Percentiles rank a stretch among this genome's conserved stretches.
These are phyloP conservation scores for Agrypnus murinus DNA, from an alignment of 2,888 invertebrate genomes.

Conservation along the genomic window DNA sequence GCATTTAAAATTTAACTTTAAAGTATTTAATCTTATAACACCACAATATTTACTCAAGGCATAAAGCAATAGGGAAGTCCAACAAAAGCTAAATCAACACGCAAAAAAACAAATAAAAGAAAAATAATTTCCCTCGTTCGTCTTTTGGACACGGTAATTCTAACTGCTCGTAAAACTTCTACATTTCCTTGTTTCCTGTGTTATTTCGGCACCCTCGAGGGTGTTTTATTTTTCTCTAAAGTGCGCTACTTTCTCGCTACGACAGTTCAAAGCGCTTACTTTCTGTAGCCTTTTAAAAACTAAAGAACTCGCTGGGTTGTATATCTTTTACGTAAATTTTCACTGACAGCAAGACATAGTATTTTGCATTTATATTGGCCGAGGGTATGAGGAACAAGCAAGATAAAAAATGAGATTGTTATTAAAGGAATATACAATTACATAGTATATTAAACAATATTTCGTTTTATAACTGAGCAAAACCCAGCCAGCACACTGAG, in stretches of 20 bases:
- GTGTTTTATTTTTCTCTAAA: slow-evolving; percentile 28
- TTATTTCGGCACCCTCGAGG: slow-evolving; percentile 23
- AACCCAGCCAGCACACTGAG: too few relatives aligned
- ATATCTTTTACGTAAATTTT: too few relatives aligned
- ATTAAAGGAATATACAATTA: too few relatives aligned
- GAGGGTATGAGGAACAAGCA: too few relatives aligned
- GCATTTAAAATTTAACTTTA: too few relatives aligned
- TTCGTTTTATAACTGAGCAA: too few relatives aligned
- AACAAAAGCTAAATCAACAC: background rate
- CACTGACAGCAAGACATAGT: too few relatives aligned
- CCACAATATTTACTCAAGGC: background rate
- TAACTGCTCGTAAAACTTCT: slow-evolving; percentile 30
- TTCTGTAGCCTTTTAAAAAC: slow-evolving; percentile 1
- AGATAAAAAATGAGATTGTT: too few relatives aligned
- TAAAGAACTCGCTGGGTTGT: background rate
- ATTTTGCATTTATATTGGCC: too few relatives aligned
- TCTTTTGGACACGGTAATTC: slow-evolving; percentile 25
- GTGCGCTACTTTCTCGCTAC: slow-evolving; percentile 17
- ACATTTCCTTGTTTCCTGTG: slow-evolving; percentile 17
- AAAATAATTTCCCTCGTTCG: background rate
- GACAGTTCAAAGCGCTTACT: slow-evolving; percentile 10
- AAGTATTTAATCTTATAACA: too few relatives aligned
- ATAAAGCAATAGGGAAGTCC: background rate
- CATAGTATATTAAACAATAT: too few relatives aligned
- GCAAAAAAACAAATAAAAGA: slow-evolving; percentile 4